phyloP scores from a whole-genome alignment of 2,113 vertebrate genomes.

The Artemisiospiza belli region DNA sequence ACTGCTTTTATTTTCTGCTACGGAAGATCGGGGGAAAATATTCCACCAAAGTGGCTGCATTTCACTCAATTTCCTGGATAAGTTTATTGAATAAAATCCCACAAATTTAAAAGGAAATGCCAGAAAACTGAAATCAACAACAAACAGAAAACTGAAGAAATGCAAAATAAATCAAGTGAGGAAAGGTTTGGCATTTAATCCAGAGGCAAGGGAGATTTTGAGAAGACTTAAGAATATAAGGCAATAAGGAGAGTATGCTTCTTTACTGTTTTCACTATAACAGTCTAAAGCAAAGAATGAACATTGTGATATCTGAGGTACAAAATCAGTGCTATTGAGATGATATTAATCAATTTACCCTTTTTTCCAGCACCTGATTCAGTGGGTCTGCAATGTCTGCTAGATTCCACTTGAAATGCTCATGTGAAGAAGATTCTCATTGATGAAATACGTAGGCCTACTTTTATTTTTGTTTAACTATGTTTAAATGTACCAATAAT shows the following conservation, averaged over 20 bases:
- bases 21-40: neutral
- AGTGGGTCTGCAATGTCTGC: neutral
- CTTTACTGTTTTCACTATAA: neutral
- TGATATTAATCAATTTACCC: neutral
- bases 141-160: neutral
- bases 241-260: neutral
- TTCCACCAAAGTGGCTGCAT: neutral
- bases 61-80: slow-evolving; percentile 22
- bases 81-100: neutral
- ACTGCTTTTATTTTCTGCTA: slow-evolving; percentile 49
- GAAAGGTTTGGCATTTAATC: neutral
- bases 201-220: neutral
- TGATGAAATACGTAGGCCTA: neutral
- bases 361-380: neutral
- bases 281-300: neutral
- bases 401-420: neutral
- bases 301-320: neutral
- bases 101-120: slow-evolving; percentile 4
- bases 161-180: neutral
- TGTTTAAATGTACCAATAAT: neutral
- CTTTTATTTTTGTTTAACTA: neutral
- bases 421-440: neutral
- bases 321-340: neutral
- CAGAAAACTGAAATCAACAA: slow-evolving; percentile 5
- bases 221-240: neutral